Conservation (phyloP, 1,140 invertebrate genomes). For the Phortica variegata region DNA sequence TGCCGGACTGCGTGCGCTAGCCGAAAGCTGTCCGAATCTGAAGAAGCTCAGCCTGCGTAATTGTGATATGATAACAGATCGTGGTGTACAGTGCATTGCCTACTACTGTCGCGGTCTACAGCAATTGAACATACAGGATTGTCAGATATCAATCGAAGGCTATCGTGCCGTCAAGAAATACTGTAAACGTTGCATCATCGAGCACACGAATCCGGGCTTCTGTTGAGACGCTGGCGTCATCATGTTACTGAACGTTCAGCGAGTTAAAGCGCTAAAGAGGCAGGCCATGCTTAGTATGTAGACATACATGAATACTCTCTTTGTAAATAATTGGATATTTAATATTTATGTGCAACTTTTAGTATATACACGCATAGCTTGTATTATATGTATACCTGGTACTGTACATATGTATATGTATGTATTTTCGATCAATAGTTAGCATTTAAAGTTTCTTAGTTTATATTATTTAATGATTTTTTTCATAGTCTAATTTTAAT, state of each 20-base stretch:
- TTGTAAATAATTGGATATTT: too few relatives aligned
- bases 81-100: slow-evolving; percentile 81
- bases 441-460: too few relatives aligned
- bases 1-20: slow-evolving; percentile 77
- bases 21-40: slow-evolving; percentile 85
- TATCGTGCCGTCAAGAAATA: slow-evolving; percentile 89
- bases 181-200: slow-evolving; percentile 87
- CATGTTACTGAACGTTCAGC: neutral
- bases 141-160: slow-evolving; percentile 81
- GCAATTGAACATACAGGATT: slow-evolving; percentile 90
- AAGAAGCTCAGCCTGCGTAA: slow-evolving; percentile 86
- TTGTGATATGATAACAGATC: slow-evolving; percentile 85
- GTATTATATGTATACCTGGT: too few relatives aligned
- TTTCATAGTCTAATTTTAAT: too few relatives aligned
- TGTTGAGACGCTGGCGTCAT: slow-evolving; percentile 60
- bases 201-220: slow-evolving; percentile 92
- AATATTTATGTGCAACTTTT: too few relatives aligned
- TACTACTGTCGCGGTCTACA: slow-evolving; percentile 84
- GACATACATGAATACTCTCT: too few relatives aligned
- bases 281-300: too few relatives aligned
- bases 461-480: too few relatives aligned
- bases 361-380: too few relatives aligned
- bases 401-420: too few relatives aligned
- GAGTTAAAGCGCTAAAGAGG: slow-evolving; percentile 35
- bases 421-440: too few relatives aligned